phyloP scores from a whole-genome alignment of 2,797 vertebrate genomes.

The Lutjanus argentimaculatus region DNA sequence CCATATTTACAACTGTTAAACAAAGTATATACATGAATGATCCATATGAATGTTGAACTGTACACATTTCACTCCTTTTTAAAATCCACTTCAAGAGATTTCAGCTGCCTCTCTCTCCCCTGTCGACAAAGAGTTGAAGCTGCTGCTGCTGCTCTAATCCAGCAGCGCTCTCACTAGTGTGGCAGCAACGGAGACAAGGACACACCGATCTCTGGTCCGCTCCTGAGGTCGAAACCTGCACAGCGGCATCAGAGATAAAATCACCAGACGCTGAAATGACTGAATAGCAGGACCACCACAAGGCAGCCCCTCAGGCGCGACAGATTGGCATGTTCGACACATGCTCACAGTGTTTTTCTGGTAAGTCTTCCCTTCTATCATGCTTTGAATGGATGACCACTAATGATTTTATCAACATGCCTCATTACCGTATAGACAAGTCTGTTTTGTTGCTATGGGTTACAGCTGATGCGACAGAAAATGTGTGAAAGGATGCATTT shows the following conservation, averaged over 20 bases:
- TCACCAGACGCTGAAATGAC: constrained; percentile 1
- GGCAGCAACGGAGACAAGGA: constrained; percentile 42
- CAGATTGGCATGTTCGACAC: constrained; percentile 13
- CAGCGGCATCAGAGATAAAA: constrained; percentile 17
- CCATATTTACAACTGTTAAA: neutral
- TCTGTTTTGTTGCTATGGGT: constrained; percentile 2
- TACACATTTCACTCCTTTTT: neutral
- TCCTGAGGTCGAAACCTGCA: constrained; percentile 13
- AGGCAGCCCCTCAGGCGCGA: neutral
- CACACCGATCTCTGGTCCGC: constrained; percentile 23
- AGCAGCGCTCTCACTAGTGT: constrained; percentile 45
- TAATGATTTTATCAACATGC: neutral
- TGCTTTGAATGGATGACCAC: constrained; percentile 2
- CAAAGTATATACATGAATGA: neutral
- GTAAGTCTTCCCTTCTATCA: constrained; percentile 43
- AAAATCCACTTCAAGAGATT: constrained; percentile 24
- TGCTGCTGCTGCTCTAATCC: constrained; percentile 65
- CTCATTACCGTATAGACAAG: neutral
- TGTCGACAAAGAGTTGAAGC: constrained; percentile 28
- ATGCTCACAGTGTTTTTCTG: constrained; percentile 4
- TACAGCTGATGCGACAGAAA: neutral
- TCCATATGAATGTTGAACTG: neutral
- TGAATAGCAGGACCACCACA: neutral
- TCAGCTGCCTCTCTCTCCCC: constrained; percentile 37
- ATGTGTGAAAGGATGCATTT: neutral